Evolutionary conservation across 2,797 vertebrate species (phyloP), one percentile per base, ranked within the genome.

Genomic region (Aselliscus stoliczkanus): DNA sequence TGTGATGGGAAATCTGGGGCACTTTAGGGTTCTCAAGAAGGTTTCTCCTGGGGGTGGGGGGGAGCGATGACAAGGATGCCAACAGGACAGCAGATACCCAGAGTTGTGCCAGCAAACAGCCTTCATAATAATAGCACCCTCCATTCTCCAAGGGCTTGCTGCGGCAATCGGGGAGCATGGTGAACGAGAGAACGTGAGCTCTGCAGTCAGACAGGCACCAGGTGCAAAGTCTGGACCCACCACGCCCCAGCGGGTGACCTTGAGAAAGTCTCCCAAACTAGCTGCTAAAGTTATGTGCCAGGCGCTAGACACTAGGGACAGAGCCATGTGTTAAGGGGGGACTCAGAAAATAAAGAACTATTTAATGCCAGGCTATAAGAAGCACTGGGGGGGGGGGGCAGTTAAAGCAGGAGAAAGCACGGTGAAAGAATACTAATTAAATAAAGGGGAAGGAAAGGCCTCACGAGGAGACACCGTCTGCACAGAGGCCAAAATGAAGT

Each of bases 91-190:
- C 23, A 42, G 44, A 34, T 10, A 27, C 54, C 21, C 44, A 17
- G 1, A 31, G 2, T 37, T 65, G 42, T 18, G n/a, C 39, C 37
- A 39, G 75, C 39, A 83, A 67, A 25, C n/a, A 2, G 18, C 79
- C 75, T 76, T 72, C 64, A 18, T 12, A 64, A 75, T 9, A 18
- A 18, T 1, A 44, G 64, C 29, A 27, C 1, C 11, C 21, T 2
- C 29, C 34, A 12, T 17, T 29, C 39, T 37, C 34, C 65, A 20
- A 27, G 56, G 2, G 2, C 34, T 27, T 2, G 5, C 54, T 11
- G 7, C 4, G 1, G 29, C 37, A 50, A 50, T 15, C 6, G 7
- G 29, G 31, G 2, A 62, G 42, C 42, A 4, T 0, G 0, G 31
- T 0, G 10, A n/a, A 34, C n/a, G 42, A 7, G 56, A 37, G 47